Conservation (phyloP, 2,797 vertebrate genomes). For the Micropoecilia bifurca region DNA sequence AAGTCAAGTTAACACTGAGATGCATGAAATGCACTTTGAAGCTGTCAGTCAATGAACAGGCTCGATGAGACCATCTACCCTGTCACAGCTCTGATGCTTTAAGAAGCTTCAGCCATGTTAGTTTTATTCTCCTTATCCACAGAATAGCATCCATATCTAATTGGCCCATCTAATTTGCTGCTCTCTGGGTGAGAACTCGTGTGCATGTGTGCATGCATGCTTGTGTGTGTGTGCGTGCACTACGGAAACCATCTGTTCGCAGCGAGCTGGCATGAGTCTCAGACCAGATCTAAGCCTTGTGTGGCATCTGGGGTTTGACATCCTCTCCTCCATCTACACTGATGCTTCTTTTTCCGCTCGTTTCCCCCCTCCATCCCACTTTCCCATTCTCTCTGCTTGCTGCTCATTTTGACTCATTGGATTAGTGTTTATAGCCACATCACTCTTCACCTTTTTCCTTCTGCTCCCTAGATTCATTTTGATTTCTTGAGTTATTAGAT, state of each 20-base stretch:
- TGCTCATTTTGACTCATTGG: conserved; percentile 47
- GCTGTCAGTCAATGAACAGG: conserved; percentile 55
- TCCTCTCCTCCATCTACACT: conserved; percentile 44
- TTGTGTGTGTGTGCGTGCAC: conserved; percentile 45
- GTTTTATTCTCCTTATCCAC: conserved; percentile 53
- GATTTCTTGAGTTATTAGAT: conserved; percentile 38
- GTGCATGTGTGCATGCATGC: conserved; percentile 11
- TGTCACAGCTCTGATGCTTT: conserved; percentile 37
- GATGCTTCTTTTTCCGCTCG: conserved; percentile 41
- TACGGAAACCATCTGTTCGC: conserved; percentile 82
- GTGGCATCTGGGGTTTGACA: conserved; percentile 72
- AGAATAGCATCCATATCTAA: conserved; percentile 72
- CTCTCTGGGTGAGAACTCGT: conserved; percentile 31
- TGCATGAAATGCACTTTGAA: conserved; percentile 29
- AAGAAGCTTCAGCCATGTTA: conserved; percentile 58
- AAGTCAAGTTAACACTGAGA: conserved; percentile 41
- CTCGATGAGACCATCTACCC: conserved; percentile 37
- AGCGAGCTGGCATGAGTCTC: conserved; percentile 75
- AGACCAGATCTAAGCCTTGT: conserved; percentile 65
- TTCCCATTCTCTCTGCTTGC: conserved; percentile 33
- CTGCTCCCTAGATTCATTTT: conserved; percentile 11
- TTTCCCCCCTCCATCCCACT: conserved; percentile 1
- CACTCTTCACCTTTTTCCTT: conserved; percentile 6
- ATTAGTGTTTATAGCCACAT: conserved; percentile 32
- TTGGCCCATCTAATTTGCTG: conserved; percentile 67